Evolutionary conservation across 2,888 invertebrate genomes (phyloP).

Genomic region (Pseudococcus viburni): DNA sequence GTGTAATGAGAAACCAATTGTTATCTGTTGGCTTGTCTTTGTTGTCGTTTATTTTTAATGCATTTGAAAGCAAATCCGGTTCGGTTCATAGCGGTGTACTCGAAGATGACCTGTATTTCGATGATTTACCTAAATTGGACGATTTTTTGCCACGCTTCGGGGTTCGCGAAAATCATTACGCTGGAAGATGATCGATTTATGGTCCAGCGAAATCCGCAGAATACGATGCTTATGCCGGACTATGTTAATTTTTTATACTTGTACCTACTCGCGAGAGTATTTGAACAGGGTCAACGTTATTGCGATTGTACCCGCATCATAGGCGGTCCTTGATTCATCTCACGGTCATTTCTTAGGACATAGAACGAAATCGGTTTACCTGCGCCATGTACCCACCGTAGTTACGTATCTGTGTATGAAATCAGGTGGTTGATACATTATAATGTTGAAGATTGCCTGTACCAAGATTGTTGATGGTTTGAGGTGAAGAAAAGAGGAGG

Average conservation of each 20-base stretch:
- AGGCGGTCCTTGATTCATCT: constrained; percentile 42
- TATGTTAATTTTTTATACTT: background rate
- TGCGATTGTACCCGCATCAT: constrained; percentile 46
- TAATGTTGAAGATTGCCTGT: too few species aligned
- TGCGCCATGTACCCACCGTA: too few species aligned
- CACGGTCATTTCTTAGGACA: background rate
- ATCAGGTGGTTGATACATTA: too few species aligned
- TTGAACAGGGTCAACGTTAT: constrained; percentile 46
- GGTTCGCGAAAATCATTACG: too few species aligned
- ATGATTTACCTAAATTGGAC: background rate
- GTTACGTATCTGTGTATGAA: too few species aligned
- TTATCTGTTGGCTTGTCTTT: background rate
- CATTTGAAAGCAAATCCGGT: constrained; percentile 22
- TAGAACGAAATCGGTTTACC: background rate
- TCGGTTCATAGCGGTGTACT: background rate
- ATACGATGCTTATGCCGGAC: background rate
- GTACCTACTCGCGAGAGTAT: background rate
- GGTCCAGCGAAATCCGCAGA: too few species aligned
- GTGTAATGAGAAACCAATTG: constrained; percentile 54
- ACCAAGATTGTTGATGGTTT: background rate
- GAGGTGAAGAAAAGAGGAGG: background rate
- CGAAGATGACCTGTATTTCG: constrained; percentile 23
- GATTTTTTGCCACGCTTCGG: background rate
- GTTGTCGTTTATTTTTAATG: background rate
- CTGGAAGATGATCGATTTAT: too few species aligned